phyloP scores from a whole-genome alignment of 2,888 invertebrate species.

The Macrosiphum euphorbiae region DNA sequence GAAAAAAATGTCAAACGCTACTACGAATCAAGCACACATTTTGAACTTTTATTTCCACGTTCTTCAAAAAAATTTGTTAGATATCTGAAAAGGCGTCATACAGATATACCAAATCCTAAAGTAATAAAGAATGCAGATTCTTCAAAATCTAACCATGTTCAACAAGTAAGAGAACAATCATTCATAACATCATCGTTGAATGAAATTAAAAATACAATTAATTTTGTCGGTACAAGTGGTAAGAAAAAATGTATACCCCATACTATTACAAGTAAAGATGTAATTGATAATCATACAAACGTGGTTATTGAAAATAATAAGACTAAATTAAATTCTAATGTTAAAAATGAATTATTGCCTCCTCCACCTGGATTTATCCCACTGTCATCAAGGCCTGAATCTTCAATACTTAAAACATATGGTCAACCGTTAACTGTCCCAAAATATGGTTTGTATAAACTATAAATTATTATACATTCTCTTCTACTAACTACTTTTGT shows the following conservation, averaged over 20 bases:
- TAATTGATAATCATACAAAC: constrained; percentile 14
- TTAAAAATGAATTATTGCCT: not conserved
- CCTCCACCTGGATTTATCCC: not conserved
- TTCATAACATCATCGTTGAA: not conserved
- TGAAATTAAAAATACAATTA: not conserved
- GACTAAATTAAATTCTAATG: not conserved
- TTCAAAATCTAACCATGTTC: not conserved
- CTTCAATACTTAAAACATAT: constrained; percentile 6
- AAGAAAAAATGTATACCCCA: not conserved
- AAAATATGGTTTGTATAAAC: constrained; percentile 31
- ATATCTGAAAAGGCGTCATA: not conserved
- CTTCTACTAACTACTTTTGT: not conserved
- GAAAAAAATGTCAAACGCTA: not conserved
- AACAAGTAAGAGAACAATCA: not conserved
- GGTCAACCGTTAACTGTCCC: not conserved
- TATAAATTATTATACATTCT: not conserved
- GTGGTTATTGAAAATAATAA: not conserved
- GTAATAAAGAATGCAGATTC: not conserved
- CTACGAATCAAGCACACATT: not conserved
- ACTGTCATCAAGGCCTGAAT: not conserved
- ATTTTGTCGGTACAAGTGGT: not conserved
- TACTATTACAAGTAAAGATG: constrained; percentile 46
- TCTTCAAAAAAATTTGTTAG: not conserved
- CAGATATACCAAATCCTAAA: not conserved
- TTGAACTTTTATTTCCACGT: not conserved